Evolutionary conservation across 2,113 vertebrate genomes (phyloP).

Genomic region (Prionailurus viverrinus): DNA sequence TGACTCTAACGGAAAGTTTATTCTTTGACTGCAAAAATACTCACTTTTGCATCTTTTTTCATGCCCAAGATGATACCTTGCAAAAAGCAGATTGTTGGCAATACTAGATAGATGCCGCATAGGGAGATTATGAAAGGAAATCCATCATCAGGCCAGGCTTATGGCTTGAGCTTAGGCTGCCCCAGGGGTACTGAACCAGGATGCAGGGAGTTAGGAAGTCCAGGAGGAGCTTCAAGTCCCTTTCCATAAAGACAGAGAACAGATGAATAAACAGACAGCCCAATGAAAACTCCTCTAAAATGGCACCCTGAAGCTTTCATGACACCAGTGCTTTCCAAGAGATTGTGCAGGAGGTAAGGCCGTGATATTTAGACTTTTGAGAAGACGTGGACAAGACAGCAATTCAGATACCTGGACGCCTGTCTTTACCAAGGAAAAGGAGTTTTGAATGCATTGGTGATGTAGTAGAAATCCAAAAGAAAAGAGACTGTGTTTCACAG

Average conservation of each 20-base stretch:
- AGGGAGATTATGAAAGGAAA: conserved; percentile 31
- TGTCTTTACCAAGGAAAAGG: conserved; percentile 4
- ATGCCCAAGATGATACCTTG: not conserved
- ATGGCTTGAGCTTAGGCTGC: not conserved
- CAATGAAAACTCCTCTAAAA: not conserved
- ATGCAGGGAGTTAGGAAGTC: not conserved
- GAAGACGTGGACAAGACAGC: not conserved
- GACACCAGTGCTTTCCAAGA: conserved; percentile 1
- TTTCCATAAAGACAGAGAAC: conserved; percentile 20
- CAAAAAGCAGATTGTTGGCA: not conserved
- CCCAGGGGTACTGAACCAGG: not conserved
- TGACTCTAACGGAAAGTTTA: conserved; percentile 14
- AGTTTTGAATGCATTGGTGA: not conserved
- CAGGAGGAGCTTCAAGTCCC: not conserved
- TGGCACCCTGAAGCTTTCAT: not conserved
- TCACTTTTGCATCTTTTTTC: conserved; percentile 23
- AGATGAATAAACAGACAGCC: not conserved
- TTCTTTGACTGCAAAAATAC: conserved; percentile 24
- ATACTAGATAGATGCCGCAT: not conserved
- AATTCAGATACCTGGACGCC: not conserved
- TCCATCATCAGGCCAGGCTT: not conserved
- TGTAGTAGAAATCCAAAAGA: conserved; percentile 20
- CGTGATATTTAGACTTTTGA: conserved; percentile 1
- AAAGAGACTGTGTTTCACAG: not conserved
- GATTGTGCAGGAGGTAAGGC: not conserved